phyloP scores from a whole-genome alignment of 2,888 invertebrate species.

The Cheilosia variabilis region DNA sequence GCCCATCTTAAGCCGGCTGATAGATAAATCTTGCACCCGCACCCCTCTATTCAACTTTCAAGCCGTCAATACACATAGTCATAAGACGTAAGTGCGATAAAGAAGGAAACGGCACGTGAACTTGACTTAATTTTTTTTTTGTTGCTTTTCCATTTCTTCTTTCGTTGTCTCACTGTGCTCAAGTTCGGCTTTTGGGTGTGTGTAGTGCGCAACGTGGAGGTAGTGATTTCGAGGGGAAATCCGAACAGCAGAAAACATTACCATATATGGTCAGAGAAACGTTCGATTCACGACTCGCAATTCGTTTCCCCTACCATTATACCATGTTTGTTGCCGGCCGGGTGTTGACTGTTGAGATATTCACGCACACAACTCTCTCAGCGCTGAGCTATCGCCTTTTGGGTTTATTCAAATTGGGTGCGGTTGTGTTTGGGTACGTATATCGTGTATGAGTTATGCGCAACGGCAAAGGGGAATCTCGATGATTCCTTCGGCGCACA shows the following conservation, averaged over 20 bases:
- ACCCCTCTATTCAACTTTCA: background rate
- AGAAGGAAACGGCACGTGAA: slow-evolving; percentile 69
- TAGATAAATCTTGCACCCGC: slow-evolving; percentile 9
- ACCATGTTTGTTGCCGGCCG: slow-evolving; percentile 59
- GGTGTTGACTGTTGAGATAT: slow-evolving; percentile 23
- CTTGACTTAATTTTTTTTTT: slow-evolving; percentile 65
- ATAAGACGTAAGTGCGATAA: slow-evolving; percentile 5
- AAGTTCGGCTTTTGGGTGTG: slow-evolving; percentile 68
- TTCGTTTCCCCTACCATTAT: slow-evolving; percentile 56
- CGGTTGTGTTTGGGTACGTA: slow-evolving; percentile 46
- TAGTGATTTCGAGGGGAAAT: slow-evolving; percentile 63
- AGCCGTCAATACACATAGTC: background rate
- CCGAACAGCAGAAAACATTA: slow-evolving; percentile 80
- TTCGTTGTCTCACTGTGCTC: slow-evolving; percentile 14
- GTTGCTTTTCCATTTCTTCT: slow-evolving; percentile 2
- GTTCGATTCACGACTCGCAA: slow-evolving; percentile 66
- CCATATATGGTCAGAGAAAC: slow-evolving; percentile 83
- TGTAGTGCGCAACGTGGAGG: slow-evolving; percentile 39
- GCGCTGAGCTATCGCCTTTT: slow-evolving; percentile 57
- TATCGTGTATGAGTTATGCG: slow-evolving; percentile 29
- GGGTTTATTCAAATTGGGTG: slow-evolving; percentile 45
- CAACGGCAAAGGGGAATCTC: slow-evolving; percentile 39
- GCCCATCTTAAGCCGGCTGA: slow-evolving; percentile 67
- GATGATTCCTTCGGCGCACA: background rate
- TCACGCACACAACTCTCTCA: slow-evolving; percentile 22